phyloP scores from a whole-genome alignment of 30 jellyfish, hydroid and myxozoan genomes.

The Cassiopea xamachana region DNA sequence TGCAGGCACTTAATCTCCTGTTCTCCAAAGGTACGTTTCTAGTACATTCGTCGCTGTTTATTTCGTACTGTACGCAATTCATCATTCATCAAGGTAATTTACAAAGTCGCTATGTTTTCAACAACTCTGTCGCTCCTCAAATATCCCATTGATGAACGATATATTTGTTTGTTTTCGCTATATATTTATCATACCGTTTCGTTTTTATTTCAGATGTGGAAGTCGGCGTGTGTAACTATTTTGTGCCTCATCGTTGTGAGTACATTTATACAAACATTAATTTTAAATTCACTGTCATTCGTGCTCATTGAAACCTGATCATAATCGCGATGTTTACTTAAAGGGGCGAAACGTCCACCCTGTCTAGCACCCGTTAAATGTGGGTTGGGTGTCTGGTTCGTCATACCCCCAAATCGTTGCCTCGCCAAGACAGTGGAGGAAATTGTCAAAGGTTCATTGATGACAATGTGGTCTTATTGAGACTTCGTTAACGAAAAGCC shows the following conservation, averaged over 20 bases:
- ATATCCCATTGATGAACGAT: neutral
- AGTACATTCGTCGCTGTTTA: neutral
- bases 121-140: neutral
- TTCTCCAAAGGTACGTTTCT: conserved; percentile 46
- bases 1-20: neutral
- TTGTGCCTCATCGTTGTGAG: conserved; percentile 54
- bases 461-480: neutral
- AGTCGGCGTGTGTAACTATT: conserved; percentile 41
- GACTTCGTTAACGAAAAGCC: neutral
- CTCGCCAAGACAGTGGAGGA: neutral
- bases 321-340: neutral
- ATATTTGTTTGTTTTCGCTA: neutral
- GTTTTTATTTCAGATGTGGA: conserved; percentile 57
- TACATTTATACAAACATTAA: neutral
- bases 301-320: conserved; percentile 7
- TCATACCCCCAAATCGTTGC: neutral
- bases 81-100: neutral
- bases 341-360: neutral
- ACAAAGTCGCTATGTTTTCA: neutral
- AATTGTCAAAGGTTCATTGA: neutral
- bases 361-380: too few relatives aligned
- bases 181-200: neutral
- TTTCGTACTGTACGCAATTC: neutral
- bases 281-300: neutral
- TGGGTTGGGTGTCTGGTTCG: too few relatives aligned